Evolutionary conservation across 2,113 vertebrate genomes (phyloP).

Genomic region (Callopanchax toddi): DNA sequence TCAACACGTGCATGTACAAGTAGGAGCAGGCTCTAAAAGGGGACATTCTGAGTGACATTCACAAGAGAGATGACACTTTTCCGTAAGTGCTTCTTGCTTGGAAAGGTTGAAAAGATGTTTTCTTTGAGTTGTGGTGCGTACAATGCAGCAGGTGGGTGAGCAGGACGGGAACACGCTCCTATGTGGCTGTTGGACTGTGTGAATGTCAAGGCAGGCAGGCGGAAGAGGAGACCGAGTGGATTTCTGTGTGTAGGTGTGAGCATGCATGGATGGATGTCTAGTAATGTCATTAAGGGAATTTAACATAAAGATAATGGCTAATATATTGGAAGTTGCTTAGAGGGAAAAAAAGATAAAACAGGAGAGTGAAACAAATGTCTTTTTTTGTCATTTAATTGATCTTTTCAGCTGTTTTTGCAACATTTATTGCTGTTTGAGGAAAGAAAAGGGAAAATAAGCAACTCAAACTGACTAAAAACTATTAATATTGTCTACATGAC

Average conservation of each 20-base stretch:
- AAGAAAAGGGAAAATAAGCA: no score
- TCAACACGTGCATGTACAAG: not conserved
- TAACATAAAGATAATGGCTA: no score
- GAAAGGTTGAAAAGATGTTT: constrained; percentile 53
- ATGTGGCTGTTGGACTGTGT: constrained; percentile 32
- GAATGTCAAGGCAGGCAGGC: constrained; percentile 44
- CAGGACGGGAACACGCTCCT: constrained; percentile 51
- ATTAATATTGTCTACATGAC: no score
- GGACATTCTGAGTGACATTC: constrained; percentile 22
- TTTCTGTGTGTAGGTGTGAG: constrained; percentile 27
- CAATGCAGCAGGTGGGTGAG: constrained; percentile 57
- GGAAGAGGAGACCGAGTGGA: constrained; percentile 9
- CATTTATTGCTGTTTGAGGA: no score
- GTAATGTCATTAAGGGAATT: no score
- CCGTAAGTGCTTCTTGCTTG: constrained; percentile 37
- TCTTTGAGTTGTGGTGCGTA: not conserved
- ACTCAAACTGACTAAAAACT: no score
- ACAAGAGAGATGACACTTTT: constrained; percentile 26
- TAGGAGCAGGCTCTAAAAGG: not conserved
- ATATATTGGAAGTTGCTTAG: no score
- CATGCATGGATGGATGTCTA: not conserved
- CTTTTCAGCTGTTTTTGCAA: no score
- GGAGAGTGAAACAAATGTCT: no score
- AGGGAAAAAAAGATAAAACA: no score
- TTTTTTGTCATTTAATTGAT: no score